These are phyloP conservation scores for Hephaestus fuliginosus DNA, from an alignment of 2,797 vertebrate species.

Conservation along the genomic window DNA sequence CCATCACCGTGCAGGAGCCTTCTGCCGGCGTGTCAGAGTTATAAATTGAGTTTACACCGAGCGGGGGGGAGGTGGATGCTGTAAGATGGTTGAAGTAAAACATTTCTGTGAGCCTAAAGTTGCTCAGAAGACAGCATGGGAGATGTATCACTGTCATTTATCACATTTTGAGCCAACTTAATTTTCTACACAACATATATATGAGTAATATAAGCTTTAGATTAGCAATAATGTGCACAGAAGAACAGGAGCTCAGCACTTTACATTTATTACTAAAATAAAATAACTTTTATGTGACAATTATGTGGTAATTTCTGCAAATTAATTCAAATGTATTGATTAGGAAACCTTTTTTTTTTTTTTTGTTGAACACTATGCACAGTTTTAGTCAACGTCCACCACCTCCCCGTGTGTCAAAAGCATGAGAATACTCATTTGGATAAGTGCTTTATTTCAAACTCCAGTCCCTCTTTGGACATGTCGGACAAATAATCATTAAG, in stretches of 20 bases:
- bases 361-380: neutral
- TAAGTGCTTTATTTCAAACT: conserved; percentile 27
- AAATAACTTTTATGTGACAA: neutral
- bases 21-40: neutral
- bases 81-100: conserved; percentile 1
- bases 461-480: neutral
- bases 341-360: neutral
- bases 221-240: neutral
- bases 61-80: neutral
- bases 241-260: neutral
- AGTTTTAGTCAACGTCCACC: neutral
- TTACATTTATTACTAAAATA: neutral
- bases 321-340: conserved; percentile 8
- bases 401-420: neutral
- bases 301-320: neutral
- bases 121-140: neutral
- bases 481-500: conserved; percentile 35
- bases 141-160: neutral
- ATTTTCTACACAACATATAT: neutral
- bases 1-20: neutral
- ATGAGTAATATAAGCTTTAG: neutral
- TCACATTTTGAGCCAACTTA: neutral
- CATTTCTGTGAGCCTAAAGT: conserved; percentile 1
- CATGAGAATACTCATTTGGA: neutral
- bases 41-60: neutral